Evolutionary conservation across 2,797 vertebrate genomes (phyloP).

Genomic region (Parauchenoglanis punctatus): DNA sequence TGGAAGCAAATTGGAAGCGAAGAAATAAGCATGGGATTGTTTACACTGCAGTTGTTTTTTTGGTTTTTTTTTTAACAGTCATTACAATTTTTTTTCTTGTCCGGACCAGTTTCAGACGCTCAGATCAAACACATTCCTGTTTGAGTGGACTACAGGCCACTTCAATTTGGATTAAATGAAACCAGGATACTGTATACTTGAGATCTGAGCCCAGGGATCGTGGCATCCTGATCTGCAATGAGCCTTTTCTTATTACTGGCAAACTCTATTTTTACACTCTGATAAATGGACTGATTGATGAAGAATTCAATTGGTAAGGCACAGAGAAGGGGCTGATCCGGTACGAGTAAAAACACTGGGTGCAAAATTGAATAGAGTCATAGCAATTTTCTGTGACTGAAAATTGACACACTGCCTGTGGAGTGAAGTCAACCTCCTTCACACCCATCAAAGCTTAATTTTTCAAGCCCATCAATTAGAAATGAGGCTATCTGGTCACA

Average conservation of each 20-base stretch:
- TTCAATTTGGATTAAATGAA: conserved; percentile 21
- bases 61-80: conserved; percentile 19
- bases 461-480: neutral
- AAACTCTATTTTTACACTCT: conserved; percentile 38
- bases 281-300: conserved; percentile 22
- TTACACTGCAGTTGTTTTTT: conserved; percentile 30
- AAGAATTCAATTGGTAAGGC: neutral
- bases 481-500: neutral
- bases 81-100: neutral
- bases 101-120: neutral
- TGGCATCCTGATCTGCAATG: conserved; percentile 1
- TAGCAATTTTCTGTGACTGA: neutral
- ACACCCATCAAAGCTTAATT: conserved; percentile 3
- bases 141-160: conserved; percentile 29
- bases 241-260: conserved; percentile 14
- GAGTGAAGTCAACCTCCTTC: neutral
- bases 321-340: neutral
- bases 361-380: neutral
- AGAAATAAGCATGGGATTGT: conserved; percentile 41
- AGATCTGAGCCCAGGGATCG: neutral
- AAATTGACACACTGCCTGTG: neutral
- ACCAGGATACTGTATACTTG: neutral
- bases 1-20: conserved; percentile 22
- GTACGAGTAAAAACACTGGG: neutral
- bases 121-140: conserved; percentile 4